phyloP scores from a whole-genome alignment of 2,888 invertebrate genomes.

The Heliconius erato region DNA sequence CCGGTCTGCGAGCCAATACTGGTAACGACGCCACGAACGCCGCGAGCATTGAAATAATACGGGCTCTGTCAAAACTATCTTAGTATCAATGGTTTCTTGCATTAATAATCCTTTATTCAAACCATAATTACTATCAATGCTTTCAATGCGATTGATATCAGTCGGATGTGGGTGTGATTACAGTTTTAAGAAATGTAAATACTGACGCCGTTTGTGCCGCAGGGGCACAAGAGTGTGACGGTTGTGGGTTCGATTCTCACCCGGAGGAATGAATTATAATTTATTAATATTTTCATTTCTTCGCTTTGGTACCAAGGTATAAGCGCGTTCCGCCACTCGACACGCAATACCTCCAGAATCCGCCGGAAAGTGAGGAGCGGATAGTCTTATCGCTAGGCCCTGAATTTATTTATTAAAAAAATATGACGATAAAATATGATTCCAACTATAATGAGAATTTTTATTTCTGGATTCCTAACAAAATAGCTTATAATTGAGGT shows the following conservation, averaged over 20 bases:
- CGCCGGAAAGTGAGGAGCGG: no score
- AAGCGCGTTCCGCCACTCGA: no score
- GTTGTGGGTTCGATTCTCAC: no score
- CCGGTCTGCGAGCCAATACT: constrained; percentile 71
- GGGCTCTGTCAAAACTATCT: constrained; percentile 74
- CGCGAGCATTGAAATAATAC: constrained; percentile 46
- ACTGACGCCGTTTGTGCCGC: background rate
- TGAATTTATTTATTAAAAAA: background rate
- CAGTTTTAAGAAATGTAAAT: constrained; percentile 23
- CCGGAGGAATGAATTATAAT: no score
- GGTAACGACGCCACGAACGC: constrained; percentile 64
- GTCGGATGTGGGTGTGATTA: constrained; percentile 45
- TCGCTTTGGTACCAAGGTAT: no score
- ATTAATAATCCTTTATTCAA: constrained; percentile 74
- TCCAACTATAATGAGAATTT: background rate
- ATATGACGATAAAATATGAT: background rate
- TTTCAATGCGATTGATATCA: constrained; percentile 58
- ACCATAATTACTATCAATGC: constrained; percentile 71
- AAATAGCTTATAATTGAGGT: constrained; percentile 39
- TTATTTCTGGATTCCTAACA: constrained; percentile 13
- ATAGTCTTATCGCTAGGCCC: no score
- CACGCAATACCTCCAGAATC: no score
- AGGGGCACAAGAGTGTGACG: no score
- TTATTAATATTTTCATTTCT: no score
- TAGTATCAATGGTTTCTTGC: constrained; percentile 75